A percentile compares a stretch with the other conserved stretches of the same genome.
phyloP scores from a whole-genome alignment of 2,888 invertebrate species.

The Erebia epiphron region DNA sequence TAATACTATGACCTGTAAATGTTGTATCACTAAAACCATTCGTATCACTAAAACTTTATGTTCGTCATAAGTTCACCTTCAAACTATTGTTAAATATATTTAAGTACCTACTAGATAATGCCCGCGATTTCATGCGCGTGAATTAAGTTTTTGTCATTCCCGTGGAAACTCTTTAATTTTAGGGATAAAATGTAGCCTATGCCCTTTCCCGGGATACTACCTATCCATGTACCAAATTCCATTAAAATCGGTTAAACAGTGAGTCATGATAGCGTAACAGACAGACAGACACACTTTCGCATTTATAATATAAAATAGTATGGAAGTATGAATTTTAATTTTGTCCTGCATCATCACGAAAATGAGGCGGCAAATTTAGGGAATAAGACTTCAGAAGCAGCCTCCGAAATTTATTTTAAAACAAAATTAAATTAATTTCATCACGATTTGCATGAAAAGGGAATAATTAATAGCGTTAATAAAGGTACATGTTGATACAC shows the following conservation, averaged over 20 bases:
- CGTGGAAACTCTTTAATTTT: no score
- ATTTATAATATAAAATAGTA: neutral
- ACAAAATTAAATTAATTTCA: slow-evolving; percentile 35
- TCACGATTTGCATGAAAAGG: slow-evolving; percentile 22
- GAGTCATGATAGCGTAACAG: no score
- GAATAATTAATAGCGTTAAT: slow-evolving; percentile 28
- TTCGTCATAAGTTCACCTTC: neutral
- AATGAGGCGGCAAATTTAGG: neutral
- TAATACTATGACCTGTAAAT: slow-evolving; percentile 61
- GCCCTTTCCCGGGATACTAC: no score
- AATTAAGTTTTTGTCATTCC: no score
- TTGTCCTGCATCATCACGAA: neutral
- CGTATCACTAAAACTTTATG: neutral
- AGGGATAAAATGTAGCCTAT: no score
- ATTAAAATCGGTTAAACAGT: no score
- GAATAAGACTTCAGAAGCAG: neutral
- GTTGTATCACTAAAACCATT: no score
- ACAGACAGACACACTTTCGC: no score
- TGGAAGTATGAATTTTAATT: neutral
- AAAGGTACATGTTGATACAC: slow-evolving; percentile 24
- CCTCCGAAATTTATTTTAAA: slow-evolving; percentile 26
- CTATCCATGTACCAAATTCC: no score
- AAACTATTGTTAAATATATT: neutral
- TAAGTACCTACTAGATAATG: no score
- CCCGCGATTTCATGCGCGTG: no score